These are phyloP conservation scores for Fragum whitleyi DNA, from an alignment of 2,888 invertebrate genomes.

Conservation along the genomic window DNA sequence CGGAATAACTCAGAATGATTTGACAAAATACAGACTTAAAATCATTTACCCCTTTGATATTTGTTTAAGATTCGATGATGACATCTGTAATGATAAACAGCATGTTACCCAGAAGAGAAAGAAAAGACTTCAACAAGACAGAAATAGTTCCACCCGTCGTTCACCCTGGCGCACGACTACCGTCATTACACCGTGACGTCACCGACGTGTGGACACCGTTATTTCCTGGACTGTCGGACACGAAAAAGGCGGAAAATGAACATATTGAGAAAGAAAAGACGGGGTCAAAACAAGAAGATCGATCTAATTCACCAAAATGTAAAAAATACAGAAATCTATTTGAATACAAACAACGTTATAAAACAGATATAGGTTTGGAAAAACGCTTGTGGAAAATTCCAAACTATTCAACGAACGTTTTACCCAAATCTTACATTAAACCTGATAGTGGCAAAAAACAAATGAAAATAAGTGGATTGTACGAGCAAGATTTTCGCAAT, in stretches of 20 bases:
- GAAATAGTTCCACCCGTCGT: slow-evolving; percentile 43
- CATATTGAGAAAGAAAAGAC: slow-evolving; percentile 8
- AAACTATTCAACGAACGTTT: slow-evolving; percentile 49
- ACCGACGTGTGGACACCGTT: slow-evolving; percentile 46
- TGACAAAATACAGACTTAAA: too few species aligned
- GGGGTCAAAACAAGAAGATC: neutral
- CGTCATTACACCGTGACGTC: slow-evolving; percentile 32
- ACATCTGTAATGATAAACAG: slow-evolving; percentile 1
- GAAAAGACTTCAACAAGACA: slow-evolving; percentile 7
- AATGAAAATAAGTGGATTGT: slow-evolving; percentile 38
- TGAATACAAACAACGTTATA: slow-evolving; percentile 48
- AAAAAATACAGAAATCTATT: slow-evolving; percentile 51
- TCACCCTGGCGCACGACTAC: slow-evolving; percentile 30
- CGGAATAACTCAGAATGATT: too few species aligned
- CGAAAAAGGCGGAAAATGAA: neutral
- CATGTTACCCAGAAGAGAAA: slow-evolving; percentile 1
- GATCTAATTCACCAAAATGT: slow-evolving; percentile 5
- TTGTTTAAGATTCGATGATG: slow-evolving; percentile 10
- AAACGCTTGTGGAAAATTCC: slow-evolving; percentile 59
- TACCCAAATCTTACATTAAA: slow-evolving; percentile 23
- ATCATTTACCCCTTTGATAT: too few species aligned
- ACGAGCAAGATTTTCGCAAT: slow-evolving; percentile 41
- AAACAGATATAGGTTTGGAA: slow-evolving; percentile 34
- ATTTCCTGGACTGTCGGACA: neutral
- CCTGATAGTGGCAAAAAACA: neutral